Conservation (phyloP, 2,888 invertebrate species). For the Tenthredo amoena region DNA sequence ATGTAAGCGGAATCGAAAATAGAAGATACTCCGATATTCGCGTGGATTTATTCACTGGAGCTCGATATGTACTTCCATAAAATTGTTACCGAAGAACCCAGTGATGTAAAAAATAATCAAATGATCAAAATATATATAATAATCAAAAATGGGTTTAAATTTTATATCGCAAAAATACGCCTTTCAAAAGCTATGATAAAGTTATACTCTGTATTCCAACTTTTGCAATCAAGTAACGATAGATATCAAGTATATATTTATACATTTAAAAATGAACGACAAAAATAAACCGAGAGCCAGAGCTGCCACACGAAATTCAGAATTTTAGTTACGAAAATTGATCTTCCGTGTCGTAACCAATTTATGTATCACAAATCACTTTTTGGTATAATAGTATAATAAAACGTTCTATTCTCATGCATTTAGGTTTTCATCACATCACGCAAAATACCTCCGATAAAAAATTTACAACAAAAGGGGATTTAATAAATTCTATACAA, state of each 20-base stretch:
- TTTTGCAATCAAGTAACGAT: background rate
- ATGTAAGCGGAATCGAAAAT: background rate
- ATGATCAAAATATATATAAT: no score
- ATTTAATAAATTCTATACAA: background rate
- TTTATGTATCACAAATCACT: background rate
- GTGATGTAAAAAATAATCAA: background rate
- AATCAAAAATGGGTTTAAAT: background rate
- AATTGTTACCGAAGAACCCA: background rate
- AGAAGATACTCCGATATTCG: background rate
- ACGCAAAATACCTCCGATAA: background rate
- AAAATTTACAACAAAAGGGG: background rate
- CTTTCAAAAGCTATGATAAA: background rate
- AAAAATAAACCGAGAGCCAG: constrained; percentile 6
- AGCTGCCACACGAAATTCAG: background rate
- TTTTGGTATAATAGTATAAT: background rate
- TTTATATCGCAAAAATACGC: background rate
- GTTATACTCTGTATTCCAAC: background rate
- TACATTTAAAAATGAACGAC: background rate
- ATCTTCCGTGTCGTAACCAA: background rate
- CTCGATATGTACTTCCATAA: background rate
- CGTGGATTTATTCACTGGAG: background rate
- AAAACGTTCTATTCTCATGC: background rate
- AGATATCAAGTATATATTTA: background rate
- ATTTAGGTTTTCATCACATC: background rate
- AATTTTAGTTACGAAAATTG: background rate